Conservation (phyloP, 2,888 invertebrate species). For the Norana najaformis region DNA sequence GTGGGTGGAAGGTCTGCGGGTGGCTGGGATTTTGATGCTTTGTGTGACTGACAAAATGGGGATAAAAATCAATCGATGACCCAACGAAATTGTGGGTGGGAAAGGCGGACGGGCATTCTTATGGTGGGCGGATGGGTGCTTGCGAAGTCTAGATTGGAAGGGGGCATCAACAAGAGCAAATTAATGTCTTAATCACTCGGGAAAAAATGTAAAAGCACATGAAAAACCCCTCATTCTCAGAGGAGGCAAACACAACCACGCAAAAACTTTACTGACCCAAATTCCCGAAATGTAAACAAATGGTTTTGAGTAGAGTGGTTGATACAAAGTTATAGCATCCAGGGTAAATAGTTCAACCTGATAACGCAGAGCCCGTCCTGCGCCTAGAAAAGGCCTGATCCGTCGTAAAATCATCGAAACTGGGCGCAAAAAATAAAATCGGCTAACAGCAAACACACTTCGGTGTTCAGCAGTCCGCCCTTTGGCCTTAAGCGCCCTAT, state of each 20-base stretch:
- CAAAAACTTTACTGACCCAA: neutral
- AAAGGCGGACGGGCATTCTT: no score
- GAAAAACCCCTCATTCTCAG: neutral
- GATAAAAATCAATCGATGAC: neutral
- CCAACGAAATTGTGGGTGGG: no score
- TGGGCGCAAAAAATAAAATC: neutral
- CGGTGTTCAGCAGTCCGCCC: neutral
- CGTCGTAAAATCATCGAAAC: neutral
- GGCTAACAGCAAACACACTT: no score
- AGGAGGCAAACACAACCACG: neutral
- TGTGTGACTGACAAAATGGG: no score
- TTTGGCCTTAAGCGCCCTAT: neutral
- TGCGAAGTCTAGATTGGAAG: no score
- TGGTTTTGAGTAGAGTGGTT: no score
- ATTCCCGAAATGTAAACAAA: no score
- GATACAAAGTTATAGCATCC: no score
- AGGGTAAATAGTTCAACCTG: neutral
- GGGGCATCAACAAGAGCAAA: no score
- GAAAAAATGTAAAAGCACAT: neutral
- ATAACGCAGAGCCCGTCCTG: neutral
- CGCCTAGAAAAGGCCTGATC: neutral
- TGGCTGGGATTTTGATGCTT: no score
- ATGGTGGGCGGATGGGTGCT: no score
- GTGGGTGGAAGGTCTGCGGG: no score
- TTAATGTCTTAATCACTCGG: neutral